Evolutionary conservation across 2,113 vertebrate species (phyloP), one percentile per base, ranked within the genome.

Genomic region (Oostethus manadensis): DNA sequence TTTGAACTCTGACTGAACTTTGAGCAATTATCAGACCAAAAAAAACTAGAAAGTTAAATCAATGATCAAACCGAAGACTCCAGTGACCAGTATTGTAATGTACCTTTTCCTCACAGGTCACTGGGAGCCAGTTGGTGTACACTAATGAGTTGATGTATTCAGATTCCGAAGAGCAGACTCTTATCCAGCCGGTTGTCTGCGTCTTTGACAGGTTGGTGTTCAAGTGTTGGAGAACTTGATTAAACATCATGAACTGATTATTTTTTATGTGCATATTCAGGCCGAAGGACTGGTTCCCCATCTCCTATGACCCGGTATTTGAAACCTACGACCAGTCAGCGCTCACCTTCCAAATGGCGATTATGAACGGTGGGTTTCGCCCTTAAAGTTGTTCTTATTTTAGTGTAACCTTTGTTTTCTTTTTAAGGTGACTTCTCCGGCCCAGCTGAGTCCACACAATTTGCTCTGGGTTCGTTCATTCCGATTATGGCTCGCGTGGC

Each of bases 291-390:
- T 88, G 82, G 85, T 56, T 16, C 48, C 84, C 84, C 1, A 1
- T 17, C 11, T 22, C 68, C 2, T 84, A 73, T 51, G 59, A 76
- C 1, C 84, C 88, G 3, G 64, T 60, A 49, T 73, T 74, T 33
- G 15, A 68, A 3, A 85, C 82, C 3, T 69, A 58, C 15, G 86
- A 80, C 13, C 21, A 68, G 6, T 80, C 81, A 8, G 58, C 64
- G 5, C 62, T 90, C 0, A 15, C 66, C 17, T 92, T 91, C 51
- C 67, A 66, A 17, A 56, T 90, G 57, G 80, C 43, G 14, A 59
- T 91, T 0, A 88, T 87, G 87, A 90, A 88, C 18, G 72, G 90
- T 91, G 33, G 44, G 88, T 74, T 14, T 40, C n/a, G n/a, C n/a
- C n/a, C n/a, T n/a, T n/a, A n/a, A n/a, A n/a, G n/a, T n/a, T n/a